A percentile compares a stretch with the other conserved stretches of the same genome.
These are phyloP conservation scores for Phoebastria nigripes DNA, from an alignment of 2,797 vertebrate species.

Conservation along the genomic window DNA sequence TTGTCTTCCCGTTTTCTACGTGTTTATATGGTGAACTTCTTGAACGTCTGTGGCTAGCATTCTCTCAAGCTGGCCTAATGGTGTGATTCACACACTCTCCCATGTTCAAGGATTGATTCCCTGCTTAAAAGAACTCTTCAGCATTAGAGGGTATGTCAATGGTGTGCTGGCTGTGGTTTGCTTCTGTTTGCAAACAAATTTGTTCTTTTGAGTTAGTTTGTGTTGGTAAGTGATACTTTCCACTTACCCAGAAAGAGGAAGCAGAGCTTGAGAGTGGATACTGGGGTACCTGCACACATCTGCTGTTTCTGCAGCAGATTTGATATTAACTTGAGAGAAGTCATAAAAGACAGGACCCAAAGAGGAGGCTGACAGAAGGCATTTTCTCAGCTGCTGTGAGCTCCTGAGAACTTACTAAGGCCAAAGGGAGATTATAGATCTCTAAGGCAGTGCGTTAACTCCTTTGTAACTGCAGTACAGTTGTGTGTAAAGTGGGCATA, in stretches of 20 bases:
- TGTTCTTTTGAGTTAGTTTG: not conserved
- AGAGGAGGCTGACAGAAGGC: not conserved
- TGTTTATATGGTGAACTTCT: not conserved
- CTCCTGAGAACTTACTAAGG: not conserved
- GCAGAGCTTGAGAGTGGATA: not conserved
- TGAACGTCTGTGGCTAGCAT: not conserved
- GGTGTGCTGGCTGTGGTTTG: not conserved
- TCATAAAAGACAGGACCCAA: not conserved
- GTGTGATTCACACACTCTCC: not conserved
- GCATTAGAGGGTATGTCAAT: not conserved
- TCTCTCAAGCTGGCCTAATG: not conserved
- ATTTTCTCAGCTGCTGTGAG: not conserved
- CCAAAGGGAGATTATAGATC: not conserved
- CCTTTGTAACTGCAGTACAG: not conserved
- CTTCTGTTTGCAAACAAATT: not conserved
- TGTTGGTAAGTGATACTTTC: not conserved
- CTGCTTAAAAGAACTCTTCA: not conserved
- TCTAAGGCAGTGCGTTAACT: not conserved
- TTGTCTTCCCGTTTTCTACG: not conserved
- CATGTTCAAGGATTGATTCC: not conserved
- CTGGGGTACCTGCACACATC: not conserved
- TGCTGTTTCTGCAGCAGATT: not conserved
- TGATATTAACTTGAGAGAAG: not conserved
- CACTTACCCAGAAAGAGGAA: not conserved
- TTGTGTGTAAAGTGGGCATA: not conserved